A percentile compares a stretch with the other conserved stretches of the same genome.
phyloP scores from a whole-genome alignment of 2,888 invertebrate species.

The Lepidochrysops patricia region DNA sequence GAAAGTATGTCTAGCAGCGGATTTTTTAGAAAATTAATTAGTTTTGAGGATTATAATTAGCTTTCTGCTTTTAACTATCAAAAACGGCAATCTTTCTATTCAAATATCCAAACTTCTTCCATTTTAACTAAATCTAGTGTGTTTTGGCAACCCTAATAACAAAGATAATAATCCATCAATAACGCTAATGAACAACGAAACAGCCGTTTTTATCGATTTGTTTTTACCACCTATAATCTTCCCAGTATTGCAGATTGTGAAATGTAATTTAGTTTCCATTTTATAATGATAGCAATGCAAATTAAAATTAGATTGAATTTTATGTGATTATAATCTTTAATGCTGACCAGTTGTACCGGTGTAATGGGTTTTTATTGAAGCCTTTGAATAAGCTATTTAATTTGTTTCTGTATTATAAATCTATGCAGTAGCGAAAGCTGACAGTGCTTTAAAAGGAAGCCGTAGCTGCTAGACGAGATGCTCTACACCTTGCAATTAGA shows the following conservation, averaged over 20 bases:
- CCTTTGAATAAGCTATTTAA: neutral
- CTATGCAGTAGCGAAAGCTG: too few species aligned
- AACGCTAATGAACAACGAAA: neutral
- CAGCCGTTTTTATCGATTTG: neutral
- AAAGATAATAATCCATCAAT: neutral
- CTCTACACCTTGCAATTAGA: too few species aligned
- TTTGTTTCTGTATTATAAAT: neutral
- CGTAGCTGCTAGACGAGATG: too few species aligned
- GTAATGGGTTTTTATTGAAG: neutral
- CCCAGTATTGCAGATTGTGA: neutral
- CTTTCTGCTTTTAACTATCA: too few species aligned
- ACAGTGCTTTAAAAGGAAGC: too few species aligned
- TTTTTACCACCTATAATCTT: slow-evolving; percentile 7
- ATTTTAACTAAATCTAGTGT: too few species aligned
- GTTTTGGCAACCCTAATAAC: neutral
- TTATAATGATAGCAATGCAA: slow-evolving; percentile 5
- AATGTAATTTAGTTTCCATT: slow-evolving; percentile 7
- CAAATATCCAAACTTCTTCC: too few species aligned
- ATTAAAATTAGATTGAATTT: neutral
- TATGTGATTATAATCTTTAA: neutral
- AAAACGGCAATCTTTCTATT: too few species aligned
- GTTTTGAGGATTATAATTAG: too few species aligned
- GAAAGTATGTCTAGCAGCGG: too few species aligned
- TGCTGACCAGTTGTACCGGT: neutral
- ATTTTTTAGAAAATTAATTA: too few species aligned